Evolutionary conservation across 1,140 invertebrate species (phyloP).

Genomic region (Coenobita brevimanus): DNA sequence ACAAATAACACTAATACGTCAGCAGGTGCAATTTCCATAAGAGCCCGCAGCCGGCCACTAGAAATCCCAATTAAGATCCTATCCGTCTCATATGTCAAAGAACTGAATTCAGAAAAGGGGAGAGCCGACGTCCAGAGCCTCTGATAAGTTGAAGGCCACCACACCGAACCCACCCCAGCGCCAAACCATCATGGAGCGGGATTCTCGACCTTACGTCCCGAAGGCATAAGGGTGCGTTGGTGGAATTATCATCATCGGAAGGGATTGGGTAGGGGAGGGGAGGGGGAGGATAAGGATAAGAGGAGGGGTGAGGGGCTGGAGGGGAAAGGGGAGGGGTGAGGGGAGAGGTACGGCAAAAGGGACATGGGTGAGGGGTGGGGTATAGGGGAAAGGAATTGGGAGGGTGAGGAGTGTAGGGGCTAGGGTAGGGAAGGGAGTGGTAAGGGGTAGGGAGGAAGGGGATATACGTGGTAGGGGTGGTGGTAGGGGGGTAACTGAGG

Average conservation of each 20-base stretch:
- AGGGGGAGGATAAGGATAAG: not conserved
- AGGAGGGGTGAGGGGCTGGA: not conserved
- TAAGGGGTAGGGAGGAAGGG: not conserved
- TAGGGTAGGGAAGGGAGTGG: not conserved
- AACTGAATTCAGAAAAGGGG: conserved; percentile 65
- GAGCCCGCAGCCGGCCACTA: conserved; percentile 60
- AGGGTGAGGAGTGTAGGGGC: not conserved
- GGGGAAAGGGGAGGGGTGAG: not conserved
- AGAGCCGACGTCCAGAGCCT: conserved; percentile 40
- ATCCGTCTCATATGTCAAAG: conserved; percentile 66
- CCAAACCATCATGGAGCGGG: not conserved
- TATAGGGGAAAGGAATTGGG: not conserved
- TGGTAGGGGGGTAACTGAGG: too few relatives aligned
- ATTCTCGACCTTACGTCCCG: conserved; percentile 8
- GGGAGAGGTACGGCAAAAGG: not conserved
- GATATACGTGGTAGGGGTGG: not conserved
- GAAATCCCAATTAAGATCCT: conserved; percentile 64
- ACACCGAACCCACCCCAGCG: conserved; percentile 16
- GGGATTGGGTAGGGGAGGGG: not conserved
- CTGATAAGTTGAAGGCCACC: conserved; percentile 54
- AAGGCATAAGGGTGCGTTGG: too few relatives aligned
- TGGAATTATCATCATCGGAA: too few relatives aligned
- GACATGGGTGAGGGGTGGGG: not conserved
- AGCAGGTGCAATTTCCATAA: conserved; percentile 62
- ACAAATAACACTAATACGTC: conserved; percentile 38